Percentiles rank a stretch among this genome's conserved stretches.
Evolutionary conservation across 2,113 vertebrate genomes (phyloP).

Genomic region (Strix aluco): DNA sequence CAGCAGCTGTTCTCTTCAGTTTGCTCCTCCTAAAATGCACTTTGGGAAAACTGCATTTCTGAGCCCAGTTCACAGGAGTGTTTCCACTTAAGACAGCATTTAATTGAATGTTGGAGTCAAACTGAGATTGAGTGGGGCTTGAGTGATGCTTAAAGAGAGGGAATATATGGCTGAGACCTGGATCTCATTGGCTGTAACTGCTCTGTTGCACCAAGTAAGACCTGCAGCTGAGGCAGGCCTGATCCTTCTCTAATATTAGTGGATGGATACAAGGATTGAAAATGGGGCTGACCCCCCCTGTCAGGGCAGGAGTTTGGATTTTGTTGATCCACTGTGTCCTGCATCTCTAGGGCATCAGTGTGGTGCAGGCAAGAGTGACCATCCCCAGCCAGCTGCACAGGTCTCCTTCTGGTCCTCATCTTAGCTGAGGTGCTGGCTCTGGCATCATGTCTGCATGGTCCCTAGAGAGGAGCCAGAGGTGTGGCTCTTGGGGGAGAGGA

Average conservation of each 20-base stretch:
- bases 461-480: background rate
- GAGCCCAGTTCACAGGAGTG: background rate
- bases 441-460: background rate
- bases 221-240: background rate
- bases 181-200: background rate
- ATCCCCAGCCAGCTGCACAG: background rate
- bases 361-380: background rate
- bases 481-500: background rate
- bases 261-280: background rate
- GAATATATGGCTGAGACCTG: background rate
- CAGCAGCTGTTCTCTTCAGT: background rate
- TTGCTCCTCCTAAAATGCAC: background rate
- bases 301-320: background rate
- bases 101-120: background rate
- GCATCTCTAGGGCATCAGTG: background rate
- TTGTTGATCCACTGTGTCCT: background rate
- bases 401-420: background rate
- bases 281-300: background rate
- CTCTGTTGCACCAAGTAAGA: background rate
- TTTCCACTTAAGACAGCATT: background rate
- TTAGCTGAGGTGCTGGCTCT: background rate
- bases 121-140: background rate
- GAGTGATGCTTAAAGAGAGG: background rate
- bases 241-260: background rate
- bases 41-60: background rate